A percentile compares a stretch with the other conserved stretches of the same genome.
These are phyloP conservation scores for Thaumatotibia leucotreta DNA, from an alignment of 1,140 invertebrate genomes.

Conservation along the genomic window DNA sequence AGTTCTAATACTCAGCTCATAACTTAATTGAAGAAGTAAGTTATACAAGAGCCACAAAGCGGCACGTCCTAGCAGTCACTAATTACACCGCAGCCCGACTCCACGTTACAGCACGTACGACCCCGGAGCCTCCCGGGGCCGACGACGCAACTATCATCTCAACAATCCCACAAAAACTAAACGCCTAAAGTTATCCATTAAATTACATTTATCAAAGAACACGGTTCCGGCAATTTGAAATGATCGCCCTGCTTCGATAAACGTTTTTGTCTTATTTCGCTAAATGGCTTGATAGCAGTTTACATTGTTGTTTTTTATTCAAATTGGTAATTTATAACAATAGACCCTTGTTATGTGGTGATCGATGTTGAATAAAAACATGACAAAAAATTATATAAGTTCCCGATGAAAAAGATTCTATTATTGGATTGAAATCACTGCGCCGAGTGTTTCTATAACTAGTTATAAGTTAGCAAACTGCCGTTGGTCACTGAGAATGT, in stretches of 20 bases:
- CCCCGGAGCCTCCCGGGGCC: not conserved
- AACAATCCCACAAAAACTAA: not conserved
- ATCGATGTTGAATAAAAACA: not conserved
- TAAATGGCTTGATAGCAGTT: not conserved
- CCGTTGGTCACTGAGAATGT: not conserved
- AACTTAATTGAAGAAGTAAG: conserved; percentile 9
- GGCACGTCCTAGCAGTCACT: not conserved
- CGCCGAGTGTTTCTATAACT: not conserved
- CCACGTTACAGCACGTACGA: not conserved
- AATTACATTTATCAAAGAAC: conserved; percentile 6
- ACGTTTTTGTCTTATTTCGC: not conserved
- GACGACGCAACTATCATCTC: not conserved
- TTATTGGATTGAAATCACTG: not conserved
- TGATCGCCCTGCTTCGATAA: not conserved
- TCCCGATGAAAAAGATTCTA: not conserved
- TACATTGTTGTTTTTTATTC: not conserved
- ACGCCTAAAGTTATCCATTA: not conserved
- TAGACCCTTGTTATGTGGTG: not conserved
- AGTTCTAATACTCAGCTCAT: not conserved
- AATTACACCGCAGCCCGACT: not conserved
- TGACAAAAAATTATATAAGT: not conserved
- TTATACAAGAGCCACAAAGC: not conserved
- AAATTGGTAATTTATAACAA: not conserved
- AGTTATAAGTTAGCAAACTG: not conserved
- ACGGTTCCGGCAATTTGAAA: not conserved